Conservation (phyloP, 64 coral and sea anemone species). For the Pocillopora damicornis region DNA sequence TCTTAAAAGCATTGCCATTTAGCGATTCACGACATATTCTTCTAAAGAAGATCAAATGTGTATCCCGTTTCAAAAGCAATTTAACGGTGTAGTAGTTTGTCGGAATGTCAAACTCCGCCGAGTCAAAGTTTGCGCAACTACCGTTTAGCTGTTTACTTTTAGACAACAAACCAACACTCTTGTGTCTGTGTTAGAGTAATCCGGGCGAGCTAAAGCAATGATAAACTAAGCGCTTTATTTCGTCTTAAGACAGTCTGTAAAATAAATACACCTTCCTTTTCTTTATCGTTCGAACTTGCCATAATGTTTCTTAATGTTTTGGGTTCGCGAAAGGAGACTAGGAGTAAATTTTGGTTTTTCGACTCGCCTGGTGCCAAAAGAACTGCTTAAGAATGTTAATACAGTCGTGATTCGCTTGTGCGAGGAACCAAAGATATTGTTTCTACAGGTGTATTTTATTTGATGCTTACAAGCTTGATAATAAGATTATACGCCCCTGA, state of each 20-base stretch:
- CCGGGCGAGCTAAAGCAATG: not conserved
- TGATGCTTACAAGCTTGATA: not conserved
- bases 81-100: constrained; percentile 32
- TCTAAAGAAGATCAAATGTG: constrained; percentile 28
- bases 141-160: not conserved
- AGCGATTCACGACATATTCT: not conserved
- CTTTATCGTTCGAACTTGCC: not conserved
- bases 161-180: not conserved
- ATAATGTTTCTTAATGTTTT: not conserved
- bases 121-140: constrained; percentile 32
- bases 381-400: not conserved
- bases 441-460: constrained; percentile 25
- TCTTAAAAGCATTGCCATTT: constrained; percentile 31
- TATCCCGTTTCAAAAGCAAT: constrained; percentile 44
- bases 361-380: not conserved
- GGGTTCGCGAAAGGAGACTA: not conserved
- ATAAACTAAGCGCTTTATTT: constrained; percentile 16
- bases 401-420: not conserved
- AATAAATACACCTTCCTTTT: constrained; percentile 12
- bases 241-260: constrained; percentile 5
- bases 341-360: not conserved
- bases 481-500: constrained; percentile 17
- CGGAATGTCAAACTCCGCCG: not conserved
- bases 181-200: not conserved
- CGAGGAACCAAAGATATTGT: not conserved